Evolutionary conservation across 92 coral and sea anemone species (phyloP), one percentile per base, ranked within the genome.

Genomic region (Phymanthus crucifer): DNA sequence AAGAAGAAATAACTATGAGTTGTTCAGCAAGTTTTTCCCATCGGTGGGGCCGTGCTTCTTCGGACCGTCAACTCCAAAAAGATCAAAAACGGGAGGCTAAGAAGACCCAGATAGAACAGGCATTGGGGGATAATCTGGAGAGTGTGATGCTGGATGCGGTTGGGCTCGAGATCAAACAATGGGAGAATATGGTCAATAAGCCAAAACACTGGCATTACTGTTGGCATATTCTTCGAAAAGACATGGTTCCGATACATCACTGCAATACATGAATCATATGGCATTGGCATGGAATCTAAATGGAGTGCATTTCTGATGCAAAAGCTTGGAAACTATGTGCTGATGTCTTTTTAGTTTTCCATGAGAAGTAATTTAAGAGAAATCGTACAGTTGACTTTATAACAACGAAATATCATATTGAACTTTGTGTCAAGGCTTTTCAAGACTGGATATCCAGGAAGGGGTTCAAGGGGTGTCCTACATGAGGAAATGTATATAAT

Each of bases 171-270:
- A 82, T 90, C 70, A 81, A 81, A 2, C 99, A 96, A 81, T 96
- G 99, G 99, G 91, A 84, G 43, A 81, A 89, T 57, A 84, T 96
- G 87, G 88, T 93, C 6, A 87, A 83, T 50, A 86, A 87, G 72
- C 99, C 98, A 6, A 93, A 89, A 37, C 88, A 91, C 21, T 96
- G 99, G 99, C 96, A 93, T 54, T 96, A 93, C 73, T 93, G 98
- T 40, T 96, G 99, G 99, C 99, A 96, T 19, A 84, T 90, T 9
- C 76, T 96, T 32, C 85, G 97, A 66, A 79, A 82, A 43, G 97
- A 92, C 75, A 67, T 92, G 88, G 78, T 78, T 23, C 88, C 91
- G 12, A 75, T 83, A 33, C 91, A 87, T 40, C 73, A 87, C 70
- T 74, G 78, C 35, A 74, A 48, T 2, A 27, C 78, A 16, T 50